Evolutionary conservation across 1,140 invertebrate genomes (phyloP).

Genomic region (Euwallacea similis): DNA sequence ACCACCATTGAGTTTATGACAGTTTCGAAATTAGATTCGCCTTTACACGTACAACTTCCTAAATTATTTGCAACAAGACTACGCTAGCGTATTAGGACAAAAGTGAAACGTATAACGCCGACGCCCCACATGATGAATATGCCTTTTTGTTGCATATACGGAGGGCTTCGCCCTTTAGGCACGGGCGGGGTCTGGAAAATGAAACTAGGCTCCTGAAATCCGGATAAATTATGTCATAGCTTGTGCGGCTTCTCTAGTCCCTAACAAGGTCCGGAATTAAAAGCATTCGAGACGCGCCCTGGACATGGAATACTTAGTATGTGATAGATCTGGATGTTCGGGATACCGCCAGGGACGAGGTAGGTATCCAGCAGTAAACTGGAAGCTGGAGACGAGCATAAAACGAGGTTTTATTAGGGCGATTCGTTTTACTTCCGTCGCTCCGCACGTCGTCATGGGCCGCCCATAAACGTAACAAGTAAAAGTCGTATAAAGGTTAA

Average conservation of each 20-base stretch:
- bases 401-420: too few species aligned
- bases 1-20: conserved; percentile 30
- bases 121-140: conserved; percentile 19
- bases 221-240: conserved; percentile 9
- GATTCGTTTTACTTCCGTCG: not conserved
- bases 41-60: conserved; percentile 22
- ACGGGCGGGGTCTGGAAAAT: not conserved
- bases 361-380: too few species aligned
- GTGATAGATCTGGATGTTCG: too few species aligned
- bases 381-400: too few species aligned
- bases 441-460: not conserved
- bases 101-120: conserved; percentile 19
- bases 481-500: conserved; percentile 35
- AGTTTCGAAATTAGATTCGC: conserved; percentile 29
- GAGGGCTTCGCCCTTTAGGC: not conserved
- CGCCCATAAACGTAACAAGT: conserved; percentile 20
- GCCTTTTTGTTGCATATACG: conserved; percentile 9
- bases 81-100: conserved; percentile 11
- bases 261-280: conserved; percentile 10
- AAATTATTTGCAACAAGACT: conserved; percentile 28
- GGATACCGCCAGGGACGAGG: too few species aligned
- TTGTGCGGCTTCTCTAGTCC: not conserved
- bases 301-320: not conserved
- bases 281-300: not conserved
- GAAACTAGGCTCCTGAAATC: not conserved